Base-by-base conservation (phyloP, 2,888 invertebrate species). In the Taphrorychus bicolor region DNA sequence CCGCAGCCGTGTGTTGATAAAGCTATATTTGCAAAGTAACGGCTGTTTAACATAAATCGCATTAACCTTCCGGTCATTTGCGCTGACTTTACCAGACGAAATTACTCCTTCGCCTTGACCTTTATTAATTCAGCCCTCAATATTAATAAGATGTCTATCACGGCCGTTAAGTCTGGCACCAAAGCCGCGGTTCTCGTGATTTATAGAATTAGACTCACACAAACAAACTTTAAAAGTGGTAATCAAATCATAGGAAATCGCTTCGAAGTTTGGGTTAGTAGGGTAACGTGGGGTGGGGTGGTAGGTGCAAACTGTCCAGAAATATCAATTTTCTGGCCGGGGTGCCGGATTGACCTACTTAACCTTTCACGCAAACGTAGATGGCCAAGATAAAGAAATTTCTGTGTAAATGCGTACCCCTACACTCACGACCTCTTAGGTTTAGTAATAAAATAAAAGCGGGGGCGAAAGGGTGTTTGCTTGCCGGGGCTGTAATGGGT, bases 101-200 rank as follows among this genome's bases (percentile, higher is more conserved):
- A 54, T 54, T 54, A 7, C 45, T 17, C 45, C 32, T 0, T 5
- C 45, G 9, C 65, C 65, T 59, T 66, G 61, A 61, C 69, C 65
- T 69, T 65, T 61, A 57, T 64, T 59, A 62, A 62, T 42, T 63
- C 53, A 17, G 40, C 19, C 42, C 22, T 59, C 41, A 69, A 69
- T 64, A 51, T 60, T 65, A 66, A 66, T 61, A 61, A 69, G 69
- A 69, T 60, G 64, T 42, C 64, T 69, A 69, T 69, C 69, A 57
- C 24, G 57, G 21, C 9, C 14, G 52, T n/a, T n/a, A n/a, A n/a
- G n/a, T 5, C 52, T 14, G 16, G 5, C 45, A 7, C 14, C 73
- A 73, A 73, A 73, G 73, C 52, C 59, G 48, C 51, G 58, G 45
- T 41, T 67, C 57, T 65, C 73, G 73, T 73, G 73, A 66, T 58